phyloP scores from a whole-genome alignment of 2,113 vertebrate species.

The Cochlearius cochlearius region DNA sequence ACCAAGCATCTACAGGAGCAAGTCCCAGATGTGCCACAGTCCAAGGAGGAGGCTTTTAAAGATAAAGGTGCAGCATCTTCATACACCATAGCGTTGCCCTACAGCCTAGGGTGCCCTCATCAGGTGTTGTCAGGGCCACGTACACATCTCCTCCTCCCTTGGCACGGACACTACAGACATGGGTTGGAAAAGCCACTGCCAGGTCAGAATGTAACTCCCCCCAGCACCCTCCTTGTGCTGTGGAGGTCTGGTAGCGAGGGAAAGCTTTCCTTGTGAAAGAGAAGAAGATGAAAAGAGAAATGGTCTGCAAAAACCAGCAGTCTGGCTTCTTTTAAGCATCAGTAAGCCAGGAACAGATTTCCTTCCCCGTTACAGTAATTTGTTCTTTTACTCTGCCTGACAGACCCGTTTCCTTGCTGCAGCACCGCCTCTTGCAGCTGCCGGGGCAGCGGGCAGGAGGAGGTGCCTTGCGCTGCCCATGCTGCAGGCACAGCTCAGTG shows the following conservation, averaged over 20 bases:
- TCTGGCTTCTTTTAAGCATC: background rate
- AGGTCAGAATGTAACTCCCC: background rate
- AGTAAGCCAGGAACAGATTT: background rate
- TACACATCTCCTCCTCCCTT: background rate
- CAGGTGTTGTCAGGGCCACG: rapidly evolving
- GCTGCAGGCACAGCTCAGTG: background rate
- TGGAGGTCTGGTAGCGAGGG: background rate
- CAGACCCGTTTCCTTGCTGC: background rate
- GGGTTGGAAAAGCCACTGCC: background rate
- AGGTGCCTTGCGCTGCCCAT: rapidly evolving
- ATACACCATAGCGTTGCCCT: background rate
- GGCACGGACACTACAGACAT: background rate
- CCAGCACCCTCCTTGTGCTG: background rate
- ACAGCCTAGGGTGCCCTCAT: background rate
- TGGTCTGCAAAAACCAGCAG: background rate
- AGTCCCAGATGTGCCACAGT: background rate
- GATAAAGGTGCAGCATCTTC: background rate
- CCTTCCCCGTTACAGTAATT: background rate
- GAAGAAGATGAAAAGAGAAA: background rate
- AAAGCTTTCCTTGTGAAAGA: background rate
- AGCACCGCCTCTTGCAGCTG: rapidly evolving
- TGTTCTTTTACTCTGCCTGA: background rate
- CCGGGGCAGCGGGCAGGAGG: rapidly evolving
- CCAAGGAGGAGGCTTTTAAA: background rate
- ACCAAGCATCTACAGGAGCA: background rate